phyloP scores from a whole-genome alignment of 2,888 invertebrate genomes.

The Limnephilus lunatus region DNA sequence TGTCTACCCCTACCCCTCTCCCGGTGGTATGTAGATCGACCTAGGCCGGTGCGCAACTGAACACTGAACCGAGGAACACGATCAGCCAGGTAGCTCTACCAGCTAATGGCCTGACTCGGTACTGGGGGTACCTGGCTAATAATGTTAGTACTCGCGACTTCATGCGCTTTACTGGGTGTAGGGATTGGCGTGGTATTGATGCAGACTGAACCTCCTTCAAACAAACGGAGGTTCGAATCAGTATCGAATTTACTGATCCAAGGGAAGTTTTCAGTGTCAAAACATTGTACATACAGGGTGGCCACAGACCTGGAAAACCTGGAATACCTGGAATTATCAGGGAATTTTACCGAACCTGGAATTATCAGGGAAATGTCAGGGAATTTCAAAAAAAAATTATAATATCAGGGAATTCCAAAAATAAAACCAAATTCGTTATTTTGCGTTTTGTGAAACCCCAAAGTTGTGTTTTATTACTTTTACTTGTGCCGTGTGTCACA shows the following conservation, averaged over 20 bases:
- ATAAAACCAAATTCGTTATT: too few species aligned
- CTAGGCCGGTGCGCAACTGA: not conserved
- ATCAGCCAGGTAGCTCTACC: not conserved
- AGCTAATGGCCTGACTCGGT: not conserved
- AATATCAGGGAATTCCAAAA: too few species aligned
- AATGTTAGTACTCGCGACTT: not conserved
- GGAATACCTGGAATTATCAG: too few species aligned
- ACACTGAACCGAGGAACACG: not conserved
- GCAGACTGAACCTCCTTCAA: slow-evolving; percentile 6
- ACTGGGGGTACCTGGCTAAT: not conserved
- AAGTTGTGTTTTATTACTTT: too few species aligned
- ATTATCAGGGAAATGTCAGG: too few species aligned
- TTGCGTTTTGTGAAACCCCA: too few species aligned
- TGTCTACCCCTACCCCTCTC: not conserved
- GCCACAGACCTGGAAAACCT: too few species aligned
- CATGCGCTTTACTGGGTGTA: not conserved
- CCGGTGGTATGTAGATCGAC: not conserved
- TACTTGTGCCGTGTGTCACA: too few species aligned
- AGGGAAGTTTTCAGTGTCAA: not conserved
- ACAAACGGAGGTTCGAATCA: not conserved
- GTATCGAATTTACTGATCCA: not conserved
- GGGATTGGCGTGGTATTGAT: slow-evolving; percentile 5
- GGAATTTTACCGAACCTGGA: too few species aligned
- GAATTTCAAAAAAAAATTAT: too few species aligned
- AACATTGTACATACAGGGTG: too few species aligned